Base-by-base conservation (phyloP, 2,797 vertebrate species). In the Lepidocolaptes lacrymiger region DNA sequence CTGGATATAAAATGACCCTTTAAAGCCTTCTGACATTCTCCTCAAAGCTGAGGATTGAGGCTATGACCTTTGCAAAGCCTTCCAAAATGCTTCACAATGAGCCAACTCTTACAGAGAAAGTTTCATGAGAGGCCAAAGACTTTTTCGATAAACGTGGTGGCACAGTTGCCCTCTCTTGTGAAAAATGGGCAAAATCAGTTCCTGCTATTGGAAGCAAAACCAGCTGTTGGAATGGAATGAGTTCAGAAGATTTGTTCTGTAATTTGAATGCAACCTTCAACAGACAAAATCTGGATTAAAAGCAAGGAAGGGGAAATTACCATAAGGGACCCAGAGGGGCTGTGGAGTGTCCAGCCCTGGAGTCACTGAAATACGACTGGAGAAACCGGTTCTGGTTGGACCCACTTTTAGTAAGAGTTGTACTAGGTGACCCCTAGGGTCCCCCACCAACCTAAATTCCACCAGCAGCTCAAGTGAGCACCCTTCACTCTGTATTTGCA, bases 21-120 rank as follows among this genome's bases (percentile, higher is more conserved):
- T 96, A 96, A 96, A 93, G 87, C 94, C 85, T 92, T 54, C 88
- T 96, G 94, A 96, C 96, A 96, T 96, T 96, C 95, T 95, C 91
- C 88, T 91, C 10, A 1, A 85, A 93, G 89, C 91, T 91, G 73
- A 92, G 91, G 95, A 96, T 92, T 91, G 91, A 95, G 95, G 83
- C 91, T 96, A 89, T 94, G 94, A 96, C 95, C 95, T 96, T 96
- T 97, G 90, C 85, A 96, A 94, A 97, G 73, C 82, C 89, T 86
- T 94, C 89, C 82, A 90, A 78, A 96, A 83, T 91, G 61, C 71
- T 81, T 88, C 95, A 81, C 85, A 63, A 87, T 71, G 91, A 91
- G 75, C 79, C 73, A 92, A 4, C 66, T 55, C 59, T 78, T 56
- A 66, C 1, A 92, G 30, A 74, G 74, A 58, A 94, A 85, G 88